Evolutionary conservation across 1,140 invertebrate species (phyloP), one percentile per base, ranked within the genome.

Genomic region (Drosophila paulistorum): DNA sequence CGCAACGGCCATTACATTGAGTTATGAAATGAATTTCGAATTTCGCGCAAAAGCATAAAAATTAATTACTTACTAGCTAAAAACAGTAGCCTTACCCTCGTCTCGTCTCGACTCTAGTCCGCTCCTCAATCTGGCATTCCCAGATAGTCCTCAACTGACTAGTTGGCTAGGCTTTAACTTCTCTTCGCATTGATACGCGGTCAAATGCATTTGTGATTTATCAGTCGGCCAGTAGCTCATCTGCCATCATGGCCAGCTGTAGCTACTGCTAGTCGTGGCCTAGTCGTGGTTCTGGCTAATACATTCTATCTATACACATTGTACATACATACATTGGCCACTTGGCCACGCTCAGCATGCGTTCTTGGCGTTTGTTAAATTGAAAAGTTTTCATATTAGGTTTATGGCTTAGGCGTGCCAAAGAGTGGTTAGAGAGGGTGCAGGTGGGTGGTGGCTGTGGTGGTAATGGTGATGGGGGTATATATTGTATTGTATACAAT

Each of bases 11-110:
- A 90, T 89, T 84, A 89, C 85, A 89, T 84, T 89, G 84, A 89
- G 80, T 89, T 89, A 89, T 89, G 84, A 84, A 89, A 89, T 89
- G 84, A 89, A 89, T 89, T 90, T 89, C 74, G 81, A 89, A 89
- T 90, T 89, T 89, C 81, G 84, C 84, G 74, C 80, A 77, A 89
- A 74, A 84, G 84, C 77, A 85, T 77, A 84, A 66, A 89, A 89
- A 81, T 89, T 51, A 51, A 51, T 51, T 51, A 89, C 89, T 89
- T 89, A 81, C 82, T 73, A 78, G 76, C 81, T 71, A 79, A 83
- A 79, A 72, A 87, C 84, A 73, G 70, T 74, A 74, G 70, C 63
- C 37, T 33, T 42, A 23, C 11, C 13, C 58, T 57, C 33, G 11
- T 41, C 33, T 10, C 61, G 13, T 30, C 55, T 23, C 65, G 10